Evolutionary conservation across 2,113 vertebrate genomes (phyloP), one percentile per base, ranked within the genome.

Genomic region (Paramisgurnus dabryanus): DNA sequence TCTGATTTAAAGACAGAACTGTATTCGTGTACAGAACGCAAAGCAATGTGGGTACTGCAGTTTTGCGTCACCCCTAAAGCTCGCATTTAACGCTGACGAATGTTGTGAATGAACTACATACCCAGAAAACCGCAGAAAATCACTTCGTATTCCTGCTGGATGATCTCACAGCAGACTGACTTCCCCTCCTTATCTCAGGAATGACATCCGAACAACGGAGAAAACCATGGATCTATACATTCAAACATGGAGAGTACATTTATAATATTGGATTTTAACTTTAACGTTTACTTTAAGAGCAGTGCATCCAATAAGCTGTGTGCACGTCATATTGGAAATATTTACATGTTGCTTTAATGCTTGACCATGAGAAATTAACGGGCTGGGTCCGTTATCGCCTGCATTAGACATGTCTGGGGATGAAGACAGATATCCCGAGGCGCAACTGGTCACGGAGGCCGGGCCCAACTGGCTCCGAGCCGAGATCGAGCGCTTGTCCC

Each of bases 391-490:
- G 83, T 68, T 18, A 68, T 66, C 66, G 76, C 43, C n/a, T 79
- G 22, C 6, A 50, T 47, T 75, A 57, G 72, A 34, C 13, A 95
- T 95, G 93, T 93, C 95, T 69, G 90, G 86, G 88, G 94, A 95
- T 79, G 95, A 96, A 75, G 93, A 93, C 84, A 95, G 94, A 22
- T 96, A 92, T 73, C 70, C 89, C 83, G 91, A 91, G 65, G 84
- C 90, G 76, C 91, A 90, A 40, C 91, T 97, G 90, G 94, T 95
- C 88, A 94, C 95, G 73, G 95, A 95, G 88, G 94, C 94, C 84
- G 95, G 95, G 78, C 94, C 96, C 7, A 94, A 96, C 86, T 96
- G 96, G 95, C 94, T 98, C 83, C 94, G 91, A 55, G 89, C 86
- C 5, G 97, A 99, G 92, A 88, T 97, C 49, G 95, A 95, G 86